Percentiles rank a stretch among this genome's conserved stretches.
These are phyloP conservation scores for Drosophila flavopinicola DNA, from an alignment of 2,888 invertebrate genomes.

Conservation along the genomic window DNA sequence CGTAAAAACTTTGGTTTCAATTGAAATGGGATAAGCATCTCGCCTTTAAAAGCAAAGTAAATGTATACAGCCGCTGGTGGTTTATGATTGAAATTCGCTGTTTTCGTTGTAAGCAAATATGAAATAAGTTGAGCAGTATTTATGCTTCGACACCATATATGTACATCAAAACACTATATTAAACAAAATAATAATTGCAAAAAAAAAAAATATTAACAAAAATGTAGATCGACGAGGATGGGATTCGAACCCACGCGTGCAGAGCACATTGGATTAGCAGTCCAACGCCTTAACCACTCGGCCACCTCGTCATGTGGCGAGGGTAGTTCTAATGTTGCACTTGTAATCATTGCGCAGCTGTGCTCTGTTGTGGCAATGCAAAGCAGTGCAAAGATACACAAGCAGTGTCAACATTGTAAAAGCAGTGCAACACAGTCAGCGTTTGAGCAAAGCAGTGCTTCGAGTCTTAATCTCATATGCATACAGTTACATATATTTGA, in stretches of 20 bases:
- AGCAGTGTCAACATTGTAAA: background rate
- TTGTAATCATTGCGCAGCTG: background rate
- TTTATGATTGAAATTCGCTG: background rate
- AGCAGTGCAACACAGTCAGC: conserved; percentile 12
- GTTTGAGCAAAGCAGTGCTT: background rate
- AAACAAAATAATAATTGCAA: background rate
- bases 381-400: conserved; percentile 2
- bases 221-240: conserved; percentile 88
- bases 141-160: background rate
- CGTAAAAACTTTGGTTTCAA: conserved; percentile 65
- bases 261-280: conserved; percentile 95
- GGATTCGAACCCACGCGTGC: conserved; percentile 95
- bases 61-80: background rate
- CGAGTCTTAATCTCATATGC: no score
- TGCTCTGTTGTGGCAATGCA: background rate
- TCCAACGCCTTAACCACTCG: conserved; percentile 95
- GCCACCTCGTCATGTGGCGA: conserved; percentile 94
- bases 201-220: conserved; percentile 38
- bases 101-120: background rate
- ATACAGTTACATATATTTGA: background rate
- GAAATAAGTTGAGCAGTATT: background rate
- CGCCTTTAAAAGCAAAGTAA: conserved; percentile 34
- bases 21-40: conserved; percentile 68
- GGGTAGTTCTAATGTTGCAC: conserved; percentile 13
- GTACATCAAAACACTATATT: background rate